These are phyloP conservation scores for Monomorium pharaonis DNA, from an alignment of 1,140 invertebrate genomes.

Conservation along the genomic window DNA sequence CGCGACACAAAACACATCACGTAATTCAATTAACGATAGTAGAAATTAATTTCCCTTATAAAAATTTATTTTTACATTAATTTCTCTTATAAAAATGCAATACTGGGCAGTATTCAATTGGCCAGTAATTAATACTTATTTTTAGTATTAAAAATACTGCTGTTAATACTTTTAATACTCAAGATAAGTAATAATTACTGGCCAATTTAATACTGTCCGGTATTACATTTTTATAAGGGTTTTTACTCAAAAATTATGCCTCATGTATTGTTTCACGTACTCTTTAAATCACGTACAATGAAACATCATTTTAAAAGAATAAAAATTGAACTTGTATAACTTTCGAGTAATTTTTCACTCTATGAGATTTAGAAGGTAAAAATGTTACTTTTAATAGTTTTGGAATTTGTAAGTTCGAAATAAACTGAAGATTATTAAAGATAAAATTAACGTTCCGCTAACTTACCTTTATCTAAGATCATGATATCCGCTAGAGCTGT, in stretches of 20 bases:
- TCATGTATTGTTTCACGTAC: background rate
- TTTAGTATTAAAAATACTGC: no score
- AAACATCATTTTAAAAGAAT: no score
- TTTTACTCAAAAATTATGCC: background rate
- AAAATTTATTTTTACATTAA: background rate
- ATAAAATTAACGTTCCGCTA: background rate
- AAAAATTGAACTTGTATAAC: no score
- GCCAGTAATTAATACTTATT: no score
- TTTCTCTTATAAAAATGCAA: no score
- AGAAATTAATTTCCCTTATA: background rate
- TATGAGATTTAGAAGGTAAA: background rate
- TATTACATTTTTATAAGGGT: no score
- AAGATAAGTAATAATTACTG: no score
- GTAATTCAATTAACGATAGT: background rate
- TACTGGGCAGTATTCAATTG: no score
- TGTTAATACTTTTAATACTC: no score
- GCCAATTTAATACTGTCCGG: no score
- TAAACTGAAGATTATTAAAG: background rate
- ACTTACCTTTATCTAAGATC: background rate
- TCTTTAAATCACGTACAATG: no score
- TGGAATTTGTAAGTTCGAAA: background rate
- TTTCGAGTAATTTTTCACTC: no score
- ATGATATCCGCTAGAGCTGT: background rate
- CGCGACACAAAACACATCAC: background rate
- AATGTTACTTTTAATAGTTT: background rate